Evolutionary conservation across 2,797 vertebrate species (phyloP), one percentile per base, ranked within the genome.

Genomic region (Heterohyrax brucei): DNA sequence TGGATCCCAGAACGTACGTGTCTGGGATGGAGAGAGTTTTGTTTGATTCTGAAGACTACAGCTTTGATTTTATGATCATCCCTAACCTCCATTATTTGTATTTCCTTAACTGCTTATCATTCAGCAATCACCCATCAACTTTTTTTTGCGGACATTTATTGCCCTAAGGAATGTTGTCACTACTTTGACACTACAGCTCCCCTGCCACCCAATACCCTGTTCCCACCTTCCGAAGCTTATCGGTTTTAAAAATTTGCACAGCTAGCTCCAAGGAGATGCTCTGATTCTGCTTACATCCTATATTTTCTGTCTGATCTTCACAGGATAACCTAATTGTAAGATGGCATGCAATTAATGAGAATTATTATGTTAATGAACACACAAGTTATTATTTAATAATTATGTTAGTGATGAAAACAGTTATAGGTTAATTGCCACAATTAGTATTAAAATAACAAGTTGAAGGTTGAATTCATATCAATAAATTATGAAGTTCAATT

Each of bases 361-460:
- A 89, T 96, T 95, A 89, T 94, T 97, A 97, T 96, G 97, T 96
- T 97, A 96, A 96, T 80, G 95, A 98, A 77, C 84, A 94, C 24
- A 95, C 87, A 95, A 75, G 66, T 97, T 96, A 95, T 92, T 97
- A 96, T 96, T 96, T 97, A 97, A 97, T 96, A 96, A 97, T 96
- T 96, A 95, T 85, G 56, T 82, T 93, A 96, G 84, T 0, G 22
- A 96, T 96, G 91, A 97, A 97, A 96, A 95, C 81, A 96, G 84
- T 94, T 95, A 96, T 94, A 87, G 91, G 96, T 96, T 97, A 96
- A 97, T 96, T 95, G 89, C 96, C 96, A 91, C 61, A 94, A 95
- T 96, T 95, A 91, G 82, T 95, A 91, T 93, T 95, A 95, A 97
- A 97, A 96, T 96, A 95, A 97, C 53, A 95, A 96, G 84, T 44